Conservation (phyloP, 1,140 invertebrate species). For the Lucilia sericata region DNA sequence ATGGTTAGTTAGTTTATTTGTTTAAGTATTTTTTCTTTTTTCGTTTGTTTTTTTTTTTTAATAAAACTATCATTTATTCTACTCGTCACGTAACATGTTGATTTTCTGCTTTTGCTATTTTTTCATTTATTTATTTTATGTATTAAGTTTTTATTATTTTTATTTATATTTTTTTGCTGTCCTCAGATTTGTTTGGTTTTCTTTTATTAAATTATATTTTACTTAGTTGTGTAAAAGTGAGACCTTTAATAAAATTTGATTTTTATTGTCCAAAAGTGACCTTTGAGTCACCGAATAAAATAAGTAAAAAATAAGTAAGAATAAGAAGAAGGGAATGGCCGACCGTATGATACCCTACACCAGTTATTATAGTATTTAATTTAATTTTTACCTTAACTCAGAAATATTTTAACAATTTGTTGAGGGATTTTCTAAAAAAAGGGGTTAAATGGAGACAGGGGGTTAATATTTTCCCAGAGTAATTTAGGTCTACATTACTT, state of each 20-base stretch:
- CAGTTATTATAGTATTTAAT: too few relatives aligned
- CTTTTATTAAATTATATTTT: conserved; percentile 22
- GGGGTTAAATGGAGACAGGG: too few relatives aligned
- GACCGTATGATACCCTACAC: too few relatives aligned
- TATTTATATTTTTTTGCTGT: conserved; percentile 1
- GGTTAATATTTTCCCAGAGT: too few relatives aligned
- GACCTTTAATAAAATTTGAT: conserved; percentile 5
- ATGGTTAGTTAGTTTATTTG: conserved; percentile 11
- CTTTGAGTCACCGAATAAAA: neutral
- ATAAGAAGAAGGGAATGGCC: too few relatives aligned
- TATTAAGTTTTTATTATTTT: neutral
- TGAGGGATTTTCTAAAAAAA: too few relatives aligned
- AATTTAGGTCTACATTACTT: too few relatives aligned
- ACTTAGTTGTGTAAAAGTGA: neutral
- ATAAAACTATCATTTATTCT: conserved; percentile 13
- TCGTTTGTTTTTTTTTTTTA: neutral
- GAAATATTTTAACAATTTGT: too few relatives aligned
- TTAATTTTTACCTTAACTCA: too few relatives aligned
- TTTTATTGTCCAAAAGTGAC: conserved; percentile 15
- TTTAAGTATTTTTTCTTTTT: neutral
- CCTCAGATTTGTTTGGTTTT: neutral
- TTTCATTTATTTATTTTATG: neutral
- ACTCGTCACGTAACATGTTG: conserved; percentile 15
- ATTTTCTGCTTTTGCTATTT: neutral
- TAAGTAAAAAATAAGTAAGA: too few relatives aligned